A percentile compares a stretch with the other conserved stretches of the same genome.
These are phyloP conservation scores for Cerastoderma edule DNA, from an alignment of 2,888 invertebrate genomes.

Conservation along the genomic window DNA sequence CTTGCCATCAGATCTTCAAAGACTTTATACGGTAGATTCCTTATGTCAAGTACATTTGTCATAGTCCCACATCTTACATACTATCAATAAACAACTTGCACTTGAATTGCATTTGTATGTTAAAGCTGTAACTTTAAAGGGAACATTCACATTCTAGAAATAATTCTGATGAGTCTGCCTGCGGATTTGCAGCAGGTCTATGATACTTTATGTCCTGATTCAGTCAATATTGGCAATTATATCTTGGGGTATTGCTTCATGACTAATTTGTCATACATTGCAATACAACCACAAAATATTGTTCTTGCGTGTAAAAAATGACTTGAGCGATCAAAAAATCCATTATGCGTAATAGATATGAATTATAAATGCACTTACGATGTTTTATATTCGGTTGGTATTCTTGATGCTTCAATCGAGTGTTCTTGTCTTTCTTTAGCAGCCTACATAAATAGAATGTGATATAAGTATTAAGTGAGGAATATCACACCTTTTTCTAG, in stretches of 20 bases:
- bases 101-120: too few relatives aligned
- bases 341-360: not conserved
- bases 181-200: too few relatives aligned
- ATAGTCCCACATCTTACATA: too few relatives aligned
- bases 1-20: too few relatives aligned
- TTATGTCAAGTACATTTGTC: too few relatives aligned
- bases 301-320: not conserved
- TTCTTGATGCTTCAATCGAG: slow-evolving; percentile 82
- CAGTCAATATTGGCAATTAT: not conserved
- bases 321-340: not conserved
- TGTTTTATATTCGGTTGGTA: slow-evolving; percentile 77
- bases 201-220: not conserved
- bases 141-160: too few relatives aligned
- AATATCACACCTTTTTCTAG: too few relatives aligned
- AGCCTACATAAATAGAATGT: slow-evolving; percentile 66
- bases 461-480: not conserved
- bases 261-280: not conserved
- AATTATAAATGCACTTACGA: slow-evolving; percentile 78
- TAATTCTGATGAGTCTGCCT: too few relatives aligned
- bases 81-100: too few relatives aligned
- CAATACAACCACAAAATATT: not conserved
- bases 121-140: too few relatives aligned
- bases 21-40: too few relatives aligned
- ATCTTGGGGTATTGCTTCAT: not conserved
- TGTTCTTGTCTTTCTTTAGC: slow-evolving; percentile 81